Conservation (phyloP, 2,888 invertebrate genomes). For the Folsomia candida region DNA sequence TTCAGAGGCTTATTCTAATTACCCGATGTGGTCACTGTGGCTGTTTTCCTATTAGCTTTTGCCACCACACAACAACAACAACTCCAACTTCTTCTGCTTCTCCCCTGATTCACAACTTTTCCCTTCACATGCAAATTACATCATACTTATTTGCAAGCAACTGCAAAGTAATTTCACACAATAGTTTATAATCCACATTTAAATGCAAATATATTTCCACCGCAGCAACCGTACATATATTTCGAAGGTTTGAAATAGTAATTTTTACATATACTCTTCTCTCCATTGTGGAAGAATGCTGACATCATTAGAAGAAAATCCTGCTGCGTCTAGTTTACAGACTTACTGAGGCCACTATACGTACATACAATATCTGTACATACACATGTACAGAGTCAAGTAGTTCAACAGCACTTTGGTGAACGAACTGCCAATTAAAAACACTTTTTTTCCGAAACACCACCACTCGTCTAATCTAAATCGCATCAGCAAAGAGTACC, state of each 20-base stretch:
- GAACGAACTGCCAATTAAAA: background rate
- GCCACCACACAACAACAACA: no score
- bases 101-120: background rate
- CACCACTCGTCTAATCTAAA: conserved; percentile 1
- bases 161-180: background rate
- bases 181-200: background rate
- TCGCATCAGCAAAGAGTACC: background rate
- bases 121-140: background rate
- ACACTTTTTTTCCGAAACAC: conserved; percentile 3
- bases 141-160: background rate
- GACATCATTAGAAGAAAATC: background rate
- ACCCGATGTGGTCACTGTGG: background rate
- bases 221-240: no score
- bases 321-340: background rate
- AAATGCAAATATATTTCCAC: background rate
- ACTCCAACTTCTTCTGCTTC: background rate
- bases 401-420: background rate
- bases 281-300: background rate
- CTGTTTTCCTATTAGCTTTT: no score
- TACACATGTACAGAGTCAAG: background rate
- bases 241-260: background rate
- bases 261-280: background rate
- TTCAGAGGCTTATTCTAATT: background rate
- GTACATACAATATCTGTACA: background rate
- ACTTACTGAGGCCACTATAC: background rate